A percentile compares a stretch with the other conserved stretches of the same genome.
Evolutionary conservation across 2,113 vertebrate genomes (phyloP).

Genomic region (Paedocypris sp.): DNA sequence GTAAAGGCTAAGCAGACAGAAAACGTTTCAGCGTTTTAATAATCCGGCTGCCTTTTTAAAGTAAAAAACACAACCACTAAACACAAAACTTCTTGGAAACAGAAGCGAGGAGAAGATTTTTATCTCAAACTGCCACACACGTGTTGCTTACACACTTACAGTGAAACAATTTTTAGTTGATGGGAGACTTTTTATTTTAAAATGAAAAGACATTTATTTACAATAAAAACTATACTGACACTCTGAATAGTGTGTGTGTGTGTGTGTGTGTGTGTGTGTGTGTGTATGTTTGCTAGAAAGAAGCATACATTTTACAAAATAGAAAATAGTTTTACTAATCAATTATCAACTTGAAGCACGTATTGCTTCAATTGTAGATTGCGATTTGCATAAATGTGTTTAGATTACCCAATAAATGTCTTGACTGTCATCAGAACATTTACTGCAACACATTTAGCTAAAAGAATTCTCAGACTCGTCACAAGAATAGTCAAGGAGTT

Average conservation of each 20-base stretch:
- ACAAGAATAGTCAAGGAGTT: conserved; percentile 43
- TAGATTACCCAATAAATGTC: conserved; percentile 30
- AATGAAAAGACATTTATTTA: too few relatives aligned
- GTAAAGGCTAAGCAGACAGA: too few relatives aligned
- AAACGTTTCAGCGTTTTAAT: too few relatives aligned
- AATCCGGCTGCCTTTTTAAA: neutral
- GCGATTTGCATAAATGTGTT: neutral
- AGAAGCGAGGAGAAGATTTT: conserved; percentile 20
- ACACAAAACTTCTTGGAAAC: conserved; percentile 25
- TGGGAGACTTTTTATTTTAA: too few relatives aligned
- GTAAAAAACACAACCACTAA: neutral
- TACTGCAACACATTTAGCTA: conserved; percentile 47
- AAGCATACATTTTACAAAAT: too few relatives aligned
- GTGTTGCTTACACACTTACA: conserved; percentile 32
- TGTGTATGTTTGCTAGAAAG: too few relatives aligned
- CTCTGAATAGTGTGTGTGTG: too few relatives aligned
- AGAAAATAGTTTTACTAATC: too few relatives aligned
- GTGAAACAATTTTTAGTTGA: neutral
- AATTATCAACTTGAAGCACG: too few relatives aligned
- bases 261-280: too few relatives aligned
- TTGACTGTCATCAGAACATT: conserved; percentile 48
- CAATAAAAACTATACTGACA: too few relatives aligned
- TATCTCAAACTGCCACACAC: conserved; percentile 30
- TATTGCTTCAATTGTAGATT: neutral
- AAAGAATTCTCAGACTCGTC: conserved; percentile 41